phyloP scores from a whole-genome alignment of 2,113 vertebrate genomes.

The Laticauda laticaudata region DNA sequence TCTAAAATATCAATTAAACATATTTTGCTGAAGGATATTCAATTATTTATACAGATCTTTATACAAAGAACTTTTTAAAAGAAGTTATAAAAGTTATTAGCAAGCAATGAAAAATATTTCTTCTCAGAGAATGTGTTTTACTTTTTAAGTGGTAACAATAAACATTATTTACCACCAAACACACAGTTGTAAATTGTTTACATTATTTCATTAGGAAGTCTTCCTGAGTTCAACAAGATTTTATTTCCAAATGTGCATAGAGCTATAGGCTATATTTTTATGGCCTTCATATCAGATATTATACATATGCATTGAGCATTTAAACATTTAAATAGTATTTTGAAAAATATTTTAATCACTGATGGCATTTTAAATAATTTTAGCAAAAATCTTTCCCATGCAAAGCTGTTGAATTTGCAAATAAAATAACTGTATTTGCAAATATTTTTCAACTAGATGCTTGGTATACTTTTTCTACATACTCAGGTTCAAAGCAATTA shows the following conservation, averaged over 20 bases:
- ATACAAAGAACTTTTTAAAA: neutral
- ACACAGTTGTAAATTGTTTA: neutral
- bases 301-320: slow-evolving; percentile 33
- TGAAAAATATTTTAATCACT: slow-evolving; percentile 25
- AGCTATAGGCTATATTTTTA: slow-evolving; percentile 40
- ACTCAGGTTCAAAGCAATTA: neutral
- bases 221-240: slow-evolving; percentile 1
- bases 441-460: slow-evolving; percentile 12
- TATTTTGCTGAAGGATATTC: slow-evolving; percentile 3
- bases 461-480: slow-evolving; percentile 30
- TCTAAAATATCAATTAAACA: slow-evolving; percentile 12
- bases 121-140: neutral
- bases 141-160: slow-evolving; percentile 11
- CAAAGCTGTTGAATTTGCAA: neutral
- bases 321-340: slow-evolving; percentile 32
- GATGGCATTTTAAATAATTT: slow-evolving; percentile 23
- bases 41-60: neutral
- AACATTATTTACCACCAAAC: neutral
- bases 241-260: neutral
- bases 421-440: neutral
- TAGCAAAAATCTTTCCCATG: slow-evolving; percentile 26
- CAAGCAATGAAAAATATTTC: neutral
- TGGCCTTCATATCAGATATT: slow-evolving; percentile 18
- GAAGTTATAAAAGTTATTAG: fast-evolving
- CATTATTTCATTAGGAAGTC: neutral